phyloP scores from a whole-genome alignment of 2,113 vertebrate genomes.

The Carettochelys insculpta region DNA sequence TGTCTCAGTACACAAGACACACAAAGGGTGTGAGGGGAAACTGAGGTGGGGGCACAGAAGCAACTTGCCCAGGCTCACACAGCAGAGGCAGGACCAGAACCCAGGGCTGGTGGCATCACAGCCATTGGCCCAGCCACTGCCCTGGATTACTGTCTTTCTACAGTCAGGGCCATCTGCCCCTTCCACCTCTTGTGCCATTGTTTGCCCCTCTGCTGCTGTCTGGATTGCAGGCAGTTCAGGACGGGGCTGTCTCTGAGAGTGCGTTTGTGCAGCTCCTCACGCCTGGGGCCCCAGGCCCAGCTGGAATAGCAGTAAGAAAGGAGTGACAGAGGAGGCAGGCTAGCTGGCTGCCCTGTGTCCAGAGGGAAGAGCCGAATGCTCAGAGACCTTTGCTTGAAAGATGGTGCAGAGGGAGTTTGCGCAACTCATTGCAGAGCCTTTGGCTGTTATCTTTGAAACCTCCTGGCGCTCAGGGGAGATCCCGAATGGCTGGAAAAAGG shows the following conservation, averaged over 20 bases:
- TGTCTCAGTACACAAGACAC: not conserved
- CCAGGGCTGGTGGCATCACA: not conserved
- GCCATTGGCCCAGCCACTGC: too few species aligned
- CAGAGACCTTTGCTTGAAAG: too few species aligned
- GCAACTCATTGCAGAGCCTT: too few species aligned
- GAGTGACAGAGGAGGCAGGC: not conserved
- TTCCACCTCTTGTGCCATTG: not conserved
- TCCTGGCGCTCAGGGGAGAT: too few species aligned
- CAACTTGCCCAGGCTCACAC: not conserved
- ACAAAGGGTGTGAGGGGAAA: not conserved
- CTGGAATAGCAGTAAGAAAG: not conserved
- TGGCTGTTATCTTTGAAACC: too few species aligned
- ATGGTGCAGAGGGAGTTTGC: too few species aligned
- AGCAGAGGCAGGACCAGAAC: not conserved
- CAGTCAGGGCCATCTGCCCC: not conserved
- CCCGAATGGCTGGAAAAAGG: too few species aligned
- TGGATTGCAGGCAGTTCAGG: not conserved
- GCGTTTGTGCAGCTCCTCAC: not conserved
- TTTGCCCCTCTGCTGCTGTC: not conserved
- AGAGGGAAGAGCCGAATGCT: not conserved
- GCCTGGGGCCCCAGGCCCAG: not conserved
- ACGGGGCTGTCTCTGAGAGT: not conserved
- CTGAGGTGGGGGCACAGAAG: not conserved
- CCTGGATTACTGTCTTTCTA: not conserved
- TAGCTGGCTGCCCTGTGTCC: not conserved